These are phyloP conservation scores for Sisyra nigra DNA, from an alignment of 2,888 invertebrate genomes.

Conservation along the genomic window DNA sequence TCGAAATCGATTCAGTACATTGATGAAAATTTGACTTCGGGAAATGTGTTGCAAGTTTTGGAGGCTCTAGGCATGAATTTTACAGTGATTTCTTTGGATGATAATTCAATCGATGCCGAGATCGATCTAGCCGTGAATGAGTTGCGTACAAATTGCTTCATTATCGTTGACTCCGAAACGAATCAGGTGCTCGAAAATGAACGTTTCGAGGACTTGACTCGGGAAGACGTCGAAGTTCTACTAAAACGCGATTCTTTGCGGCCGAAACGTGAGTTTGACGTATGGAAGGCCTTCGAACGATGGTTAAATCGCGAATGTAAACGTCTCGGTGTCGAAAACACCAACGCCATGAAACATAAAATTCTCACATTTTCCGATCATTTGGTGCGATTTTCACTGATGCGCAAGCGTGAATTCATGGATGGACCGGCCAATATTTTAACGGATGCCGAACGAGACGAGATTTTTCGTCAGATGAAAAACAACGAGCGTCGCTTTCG, in stretches of 20 bases:
- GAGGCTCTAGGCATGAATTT: not conserved
- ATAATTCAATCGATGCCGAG: not conserved
- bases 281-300: conserved; percentile 5
- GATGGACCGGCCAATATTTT: conserved; percentile 4
- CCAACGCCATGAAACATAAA: conserved; percentile 4
- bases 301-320: conserved; percentile 5
- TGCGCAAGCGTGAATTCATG: conserved; percentile 6
- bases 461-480: conserved; percentile 7
- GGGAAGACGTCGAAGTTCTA: conserved; percentile 6
- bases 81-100: not conserved
- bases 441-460: not conserved
- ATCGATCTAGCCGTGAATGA: not conserved
- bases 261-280: not conserved
- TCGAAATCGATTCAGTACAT: not conserved
- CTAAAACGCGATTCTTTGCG: conserved; percentile 5
- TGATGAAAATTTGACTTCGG: not conserved
- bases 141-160: conserved; percentile 5
- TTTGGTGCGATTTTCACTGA: conserved; percentile 5
- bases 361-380: not conserved
- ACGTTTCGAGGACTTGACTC: conserved; percentile 4
- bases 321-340: not conserved
- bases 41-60: conserved; percentile 3
- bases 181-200: conserved; percentile 3
- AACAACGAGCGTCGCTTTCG: not conserved
- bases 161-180: conserved; percentile 3